Conservation (phyloP, 2,888 invertebrate genomes). For the Falcaria lacertinaria region DNA sequence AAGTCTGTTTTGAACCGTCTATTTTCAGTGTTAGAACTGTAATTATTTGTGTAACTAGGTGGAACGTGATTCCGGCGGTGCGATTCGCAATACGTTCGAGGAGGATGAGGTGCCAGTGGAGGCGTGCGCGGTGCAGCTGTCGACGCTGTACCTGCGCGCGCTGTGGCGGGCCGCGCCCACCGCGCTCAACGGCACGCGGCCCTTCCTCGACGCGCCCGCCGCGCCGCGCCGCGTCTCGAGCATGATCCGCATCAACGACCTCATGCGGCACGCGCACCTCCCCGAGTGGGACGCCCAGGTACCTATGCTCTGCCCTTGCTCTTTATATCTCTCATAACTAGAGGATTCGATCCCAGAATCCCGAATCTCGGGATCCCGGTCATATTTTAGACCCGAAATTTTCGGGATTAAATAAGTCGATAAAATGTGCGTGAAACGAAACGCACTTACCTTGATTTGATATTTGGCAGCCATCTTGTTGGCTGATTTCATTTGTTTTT, state of each 20-base stretch:
- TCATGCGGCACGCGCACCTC: slow-evolving; percentile 57
- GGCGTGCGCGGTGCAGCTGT: slow-evolving; percentile 47
- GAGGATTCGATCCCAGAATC: too few relatives aligned
- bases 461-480: too few relatives aligned
- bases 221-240: slow-evolving; percentile 39
- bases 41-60: slow-evolving; percentile 35
- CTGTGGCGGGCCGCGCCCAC: slow-evolving; percentile 68
- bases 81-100: slow-evolving; percentile 62
- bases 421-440: too few relatives aligned
- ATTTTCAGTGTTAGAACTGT: too few relatives aligned
- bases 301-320: not conserved
- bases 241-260: slow-evolving; percentile 67
- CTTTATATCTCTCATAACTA: too few relatives aligned
- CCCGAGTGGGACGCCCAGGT: slow-evolving; percentile 64
- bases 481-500: too few relatives aligned
- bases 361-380: too few relatives aligned
- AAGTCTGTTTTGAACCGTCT: too few relatives aligned
- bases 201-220: slow-evolving; percentile 39
- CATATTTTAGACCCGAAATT: too few relatives aligned
- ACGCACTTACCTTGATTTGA: too few relatives aligned
- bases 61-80: slow-evolving; percentile 55
- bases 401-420: too few relatives aligned
- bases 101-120: slow-evolving; percentile 52
- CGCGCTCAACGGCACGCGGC: slow-evolving; percentile 57
- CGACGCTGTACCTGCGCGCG: slow-evolving; percentile 57